phyloP scores from a whole-genome alignment of 2,797 vertebrate genomes.

The Schizopygopsis pylzovi region DNA sequence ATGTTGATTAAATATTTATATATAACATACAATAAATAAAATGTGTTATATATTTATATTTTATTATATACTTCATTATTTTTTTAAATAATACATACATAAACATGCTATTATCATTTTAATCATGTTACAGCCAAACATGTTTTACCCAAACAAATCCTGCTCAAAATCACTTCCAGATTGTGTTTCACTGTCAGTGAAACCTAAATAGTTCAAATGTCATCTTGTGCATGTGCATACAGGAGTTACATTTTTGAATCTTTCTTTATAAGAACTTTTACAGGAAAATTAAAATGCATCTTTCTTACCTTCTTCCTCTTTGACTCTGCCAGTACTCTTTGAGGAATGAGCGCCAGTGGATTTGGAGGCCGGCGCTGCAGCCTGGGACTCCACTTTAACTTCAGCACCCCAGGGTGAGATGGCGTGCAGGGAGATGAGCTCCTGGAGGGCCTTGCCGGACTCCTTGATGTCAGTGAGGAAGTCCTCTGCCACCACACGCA shows the following conservation, averaged over 20 bases:
- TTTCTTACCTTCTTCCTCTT: constrained; percentile 89
- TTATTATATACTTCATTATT: too few species aligned
- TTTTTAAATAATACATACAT: not conserved
- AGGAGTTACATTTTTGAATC: not conserved
- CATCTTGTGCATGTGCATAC: not conserved
- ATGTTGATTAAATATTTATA: too few species aligned
- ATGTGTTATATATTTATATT: too few species aligned
- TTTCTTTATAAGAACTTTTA: not conserved
- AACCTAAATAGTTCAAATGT: not conserved
- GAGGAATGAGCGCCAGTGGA: constrained; percentile 73
- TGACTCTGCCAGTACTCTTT: constrained; percentile 86
- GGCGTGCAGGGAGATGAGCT: constrained; percentile 84
- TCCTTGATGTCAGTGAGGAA: constrained; percentile 88
- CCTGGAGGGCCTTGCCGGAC: constrained; percentile 85
- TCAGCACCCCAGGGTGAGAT: constrained; percentile 94
- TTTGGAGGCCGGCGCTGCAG: constrained; percentile 75
- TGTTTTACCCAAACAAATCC: not conserved
- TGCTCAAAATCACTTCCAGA: not conserved
- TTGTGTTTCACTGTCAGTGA: not conserved
- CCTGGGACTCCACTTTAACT: constrained; percentile 84
- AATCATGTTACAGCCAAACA: not conserved
- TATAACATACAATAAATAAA: too few species aligned
- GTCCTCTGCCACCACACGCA: constrained; percentile 89
- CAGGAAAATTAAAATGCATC: not conserved
- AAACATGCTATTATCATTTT: not conserved